A percentile compares a stretch with the other conserved stretches of the same genome.
Evolutionary conservation across 2,113 vertebrate species (phyloP).

Genomic region (Pelodiscus sinensis): DNA sequence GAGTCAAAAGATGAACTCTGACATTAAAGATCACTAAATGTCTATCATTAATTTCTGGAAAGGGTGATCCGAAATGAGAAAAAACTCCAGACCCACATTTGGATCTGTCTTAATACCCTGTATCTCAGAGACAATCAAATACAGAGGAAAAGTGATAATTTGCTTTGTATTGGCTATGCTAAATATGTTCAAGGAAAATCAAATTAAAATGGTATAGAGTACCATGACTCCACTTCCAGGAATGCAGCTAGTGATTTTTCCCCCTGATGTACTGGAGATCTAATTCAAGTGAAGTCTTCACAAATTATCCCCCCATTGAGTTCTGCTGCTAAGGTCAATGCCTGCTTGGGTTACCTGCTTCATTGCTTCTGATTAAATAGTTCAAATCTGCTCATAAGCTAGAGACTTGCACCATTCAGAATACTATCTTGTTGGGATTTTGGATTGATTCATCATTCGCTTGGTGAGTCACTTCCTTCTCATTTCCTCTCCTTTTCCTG

Average conservation of each 20-base stretch:
- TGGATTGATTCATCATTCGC: neutral
- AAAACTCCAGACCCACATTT: neutral
- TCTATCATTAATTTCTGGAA: neutral
- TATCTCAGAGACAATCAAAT: neutral
- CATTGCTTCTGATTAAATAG: neutral
- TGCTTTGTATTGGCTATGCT: neutral
- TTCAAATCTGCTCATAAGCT: neutral
- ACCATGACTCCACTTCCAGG: neutral
- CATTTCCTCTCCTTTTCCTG: neutral
- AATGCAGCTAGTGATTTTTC: neutral
- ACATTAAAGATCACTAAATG: neutral
- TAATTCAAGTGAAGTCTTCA: neutral
- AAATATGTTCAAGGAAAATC: neutral
- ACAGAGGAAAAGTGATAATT: neutral
- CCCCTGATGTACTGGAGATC: neutral
- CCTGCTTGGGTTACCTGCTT: neutral
- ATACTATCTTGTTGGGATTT: neutral
- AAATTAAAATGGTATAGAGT: neutral
- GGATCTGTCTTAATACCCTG: neutral
- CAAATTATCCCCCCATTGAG: neutral
- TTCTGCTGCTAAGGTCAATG: neutral
- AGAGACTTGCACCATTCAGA: neutral
- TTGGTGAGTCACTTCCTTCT: accelerated
- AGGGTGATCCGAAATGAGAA: neutral
- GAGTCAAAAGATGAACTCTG: neutral